Conservation (phyloP, 2,888 invertebrate genomes). For the Apamea anceps region DNA sequence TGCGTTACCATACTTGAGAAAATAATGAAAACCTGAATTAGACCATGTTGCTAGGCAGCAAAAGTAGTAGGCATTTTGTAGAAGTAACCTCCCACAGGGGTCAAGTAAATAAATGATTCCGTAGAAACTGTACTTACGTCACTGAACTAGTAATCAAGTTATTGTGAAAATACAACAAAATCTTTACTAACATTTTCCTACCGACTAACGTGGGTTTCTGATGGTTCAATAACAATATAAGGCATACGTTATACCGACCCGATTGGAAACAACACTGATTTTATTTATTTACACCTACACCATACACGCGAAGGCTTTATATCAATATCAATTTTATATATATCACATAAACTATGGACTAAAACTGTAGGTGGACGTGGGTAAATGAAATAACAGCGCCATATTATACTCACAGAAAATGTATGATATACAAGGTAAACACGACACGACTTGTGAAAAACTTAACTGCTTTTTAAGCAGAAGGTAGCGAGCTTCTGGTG, state of each 20-base stretch:
- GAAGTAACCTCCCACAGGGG: not conserved
- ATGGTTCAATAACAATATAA: not conserved
- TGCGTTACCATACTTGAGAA: slow-evolving; percentile 8
- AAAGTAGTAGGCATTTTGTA: not conserved
- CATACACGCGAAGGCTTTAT: not conserved
- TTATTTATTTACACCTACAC: slow-evolving; percentile 16
- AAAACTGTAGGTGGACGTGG: slow-evolving; percentile 8
- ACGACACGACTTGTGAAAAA: not conserved
- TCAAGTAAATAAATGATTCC: not conserved
- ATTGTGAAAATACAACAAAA: not conserved
- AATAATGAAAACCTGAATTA: not conserved
- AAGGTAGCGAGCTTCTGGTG: not conserved
- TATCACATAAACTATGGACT: slow-evolving; percentile 22
- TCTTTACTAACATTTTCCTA: not conserved
- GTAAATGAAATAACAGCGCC: slow-evolving; percentile 40
- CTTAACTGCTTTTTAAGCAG: not conserved
- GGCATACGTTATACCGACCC: not conserved
- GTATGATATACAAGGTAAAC: slow-evolving; percentile 28
- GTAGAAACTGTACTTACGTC: too few species aligned
- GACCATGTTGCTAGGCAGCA: too few species aligned
- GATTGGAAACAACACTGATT: not conserved
- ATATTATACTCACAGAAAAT: slow-evolving; percentile 3
- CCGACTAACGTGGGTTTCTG: too few species aligned
- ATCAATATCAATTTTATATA: slow-evolving; percentile 49
- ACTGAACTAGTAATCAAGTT: not conserved